Conservation (phyloP, 2,888 invertebrate species). For the Folsomia candida region DNA sequence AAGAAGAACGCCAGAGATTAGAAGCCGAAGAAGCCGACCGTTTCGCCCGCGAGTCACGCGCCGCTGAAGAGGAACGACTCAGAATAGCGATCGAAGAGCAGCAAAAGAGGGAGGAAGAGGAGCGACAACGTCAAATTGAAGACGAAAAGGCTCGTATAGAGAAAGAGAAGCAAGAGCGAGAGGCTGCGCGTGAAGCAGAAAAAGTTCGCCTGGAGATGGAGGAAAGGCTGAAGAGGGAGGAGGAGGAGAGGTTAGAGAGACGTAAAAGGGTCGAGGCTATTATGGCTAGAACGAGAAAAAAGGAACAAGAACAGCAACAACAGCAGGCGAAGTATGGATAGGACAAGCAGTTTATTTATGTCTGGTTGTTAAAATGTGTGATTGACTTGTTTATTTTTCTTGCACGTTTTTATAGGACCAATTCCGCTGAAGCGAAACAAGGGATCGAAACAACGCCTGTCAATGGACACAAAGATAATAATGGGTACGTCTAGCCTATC, state of each 20-base stretch:
- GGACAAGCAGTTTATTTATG: neutral
- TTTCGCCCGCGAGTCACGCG: slow-evolving; percentile 74
- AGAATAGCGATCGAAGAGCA: slow-evolving; percentile 72
- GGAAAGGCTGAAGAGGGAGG: slow-evolving; percentile 78
- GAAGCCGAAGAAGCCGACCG: slow-evolving; percentile 77
- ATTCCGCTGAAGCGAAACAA: slow-evolving; percentile 30
- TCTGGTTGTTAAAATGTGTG: neutral
- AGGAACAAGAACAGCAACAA: slow-evolving; percentile 51
- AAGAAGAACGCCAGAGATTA: slow-evolving; percentile 69
- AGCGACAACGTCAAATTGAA: slow-evolving; percentile 73
- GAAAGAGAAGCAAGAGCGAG: slow-evolving; percentile 75
- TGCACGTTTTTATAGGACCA: slow-evolving; percentile 16
- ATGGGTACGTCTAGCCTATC: slow-evolving; percentile 26
- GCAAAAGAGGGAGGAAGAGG: slow-evolving; percentile 72
- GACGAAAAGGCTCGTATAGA: slow-evolving; percentile 77
- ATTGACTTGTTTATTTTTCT: slow-evolving; percentile 11
- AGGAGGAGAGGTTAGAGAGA: slow-evolving; percentile 81
- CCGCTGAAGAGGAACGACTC: slow-evolving; percentile 80
- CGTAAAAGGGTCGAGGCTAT: slow-evolving; percentile 89
- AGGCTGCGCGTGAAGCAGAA: slow-evolving; percentile 55
- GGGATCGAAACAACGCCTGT: slow-evolving; percentile 24
- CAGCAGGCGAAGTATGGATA: slow-evolving; percentile 33
- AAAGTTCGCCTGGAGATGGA: slow-evolving; percentile 75
- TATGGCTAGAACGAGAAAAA: slow-evolving; percentile 80
- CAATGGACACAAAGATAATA: slow-evolving; percentile 42